Evolutionary conservation across 2,888 invertebrate genomes (phyloP).

Genomic region (Listrodromus nycthemerus): DNA sequence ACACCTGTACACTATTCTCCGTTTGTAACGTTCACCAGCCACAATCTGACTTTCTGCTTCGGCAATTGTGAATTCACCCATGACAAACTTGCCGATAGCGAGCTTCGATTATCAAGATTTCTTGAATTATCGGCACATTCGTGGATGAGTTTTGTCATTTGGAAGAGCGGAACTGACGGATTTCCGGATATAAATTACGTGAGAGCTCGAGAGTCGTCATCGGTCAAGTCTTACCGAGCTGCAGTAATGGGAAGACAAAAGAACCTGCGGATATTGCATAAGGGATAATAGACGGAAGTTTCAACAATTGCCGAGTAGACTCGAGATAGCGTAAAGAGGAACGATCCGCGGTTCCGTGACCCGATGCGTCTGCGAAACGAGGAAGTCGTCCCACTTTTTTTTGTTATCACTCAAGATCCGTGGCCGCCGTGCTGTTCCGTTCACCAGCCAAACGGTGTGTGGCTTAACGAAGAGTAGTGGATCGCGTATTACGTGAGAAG

Average conservation of each 20-base stretch:
- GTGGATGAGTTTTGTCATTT: neutral
- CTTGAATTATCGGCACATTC: neutral
- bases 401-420: neutral
- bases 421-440: slow-evolving; percentile 1
- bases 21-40: neutral
- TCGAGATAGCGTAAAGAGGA: slow-evolving; percentile 33
- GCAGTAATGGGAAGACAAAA: slow-evolving; percentile 4
- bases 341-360: slow-evolving; percentile 37
- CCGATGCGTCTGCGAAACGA: slow-evolving; percentile 41
- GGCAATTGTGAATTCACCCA: neutral
- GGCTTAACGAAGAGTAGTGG: slow-evolving; percentile 21
- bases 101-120: neutral
- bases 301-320: slow-evolving; percentile 53
- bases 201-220: neutral
- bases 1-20: neutral
- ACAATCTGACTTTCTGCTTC: slow-evolving; percentile 1
- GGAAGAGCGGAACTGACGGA: neutral
- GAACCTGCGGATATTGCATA: neutral
- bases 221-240: neutral
- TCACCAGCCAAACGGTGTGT: slow-evolving; percentile 15
- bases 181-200: neutral
- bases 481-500: slow-evolving; percentile 50
- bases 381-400: slow-evolving; percentile 35
- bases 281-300: neutral
- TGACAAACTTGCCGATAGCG: neutral